phyloP scores from a whole-genome alignment of 2,113 vertebrate species.

The Eidolon helvum region DNA sequence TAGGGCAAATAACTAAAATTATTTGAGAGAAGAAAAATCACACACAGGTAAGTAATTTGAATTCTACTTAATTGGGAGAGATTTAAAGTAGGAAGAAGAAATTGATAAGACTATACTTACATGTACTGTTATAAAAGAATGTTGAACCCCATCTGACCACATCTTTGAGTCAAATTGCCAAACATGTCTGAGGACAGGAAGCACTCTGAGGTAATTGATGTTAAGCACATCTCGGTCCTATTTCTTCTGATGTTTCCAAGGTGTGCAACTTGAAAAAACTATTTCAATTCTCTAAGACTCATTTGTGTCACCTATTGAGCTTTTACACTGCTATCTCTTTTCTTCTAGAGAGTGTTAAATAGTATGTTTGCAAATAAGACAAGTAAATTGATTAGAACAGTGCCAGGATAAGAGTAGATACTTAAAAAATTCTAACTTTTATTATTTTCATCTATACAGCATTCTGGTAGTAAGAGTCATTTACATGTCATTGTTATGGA shows the following conservation, averaged over 20 bases:
- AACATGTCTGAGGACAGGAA: neutral
- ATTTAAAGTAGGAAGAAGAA: slow-evolving; percentile 8
- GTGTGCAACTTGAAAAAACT: neutral
- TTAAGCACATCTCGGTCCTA: neutral
- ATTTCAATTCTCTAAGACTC: neutral
- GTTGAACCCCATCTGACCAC: neutral
- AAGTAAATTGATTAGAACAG: neutral
- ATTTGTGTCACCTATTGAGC: neutral
- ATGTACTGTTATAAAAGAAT: neutral
- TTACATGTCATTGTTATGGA: neutral
- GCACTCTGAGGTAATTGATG: neutral
- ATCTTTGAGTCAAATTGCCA: neutral
- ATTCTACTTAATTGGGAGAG: neutral
- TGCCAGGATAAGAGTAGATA: neutral
- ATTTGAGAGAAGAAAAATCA: neutral
- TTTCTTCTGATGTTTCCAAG: neutral
- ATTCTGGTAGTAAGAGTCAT: neutral
- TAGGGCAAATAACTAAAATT: neutral
- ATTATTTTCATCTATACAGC: neutral
- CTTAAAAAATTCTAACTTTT: neutral
- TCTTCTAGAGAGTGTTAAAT: neutral
- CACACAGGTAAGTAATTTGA: neutral
- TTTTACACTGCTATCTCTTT: neutral
- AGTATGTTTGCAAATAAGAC: neutral
- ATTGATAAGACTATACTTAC: neutral